Percentiles rank a stretch among this genome's conserved stretches.
These are phyloP conservation scores for Apocrypta bakeri DNA, from an alignment of 1,140 invertebrate genomes.

Conservation along the genomic window DNA sequence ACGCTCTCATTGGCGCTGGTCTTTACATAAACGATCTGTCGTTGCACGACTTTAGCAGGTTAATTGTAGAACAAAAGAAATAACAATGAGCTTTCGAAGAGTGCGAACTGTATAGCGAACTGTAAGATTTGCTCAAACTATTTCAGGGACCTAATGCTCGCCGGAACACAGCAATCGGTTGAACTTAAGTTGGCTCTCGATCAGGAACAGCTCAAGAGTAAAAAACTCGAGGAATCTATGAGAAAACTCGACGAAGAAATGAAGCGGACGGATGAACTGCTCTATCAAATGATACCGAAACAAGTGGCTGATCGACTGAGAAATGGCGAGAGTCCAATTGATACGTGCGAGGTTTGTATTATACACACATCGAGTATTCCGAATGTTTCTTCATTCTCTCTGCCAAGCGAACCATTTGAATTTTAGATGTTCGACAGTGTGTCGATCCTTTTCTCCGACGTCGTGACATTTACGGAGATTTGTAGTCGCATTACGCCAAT, in stretches of 20 bases:
- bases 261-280: conserved; percentile 93
- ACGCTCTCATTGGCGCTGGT: conserved; percentile 90
- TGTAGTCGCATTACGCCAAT: conserved; percentile 95
- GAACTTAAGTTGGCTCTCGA: conserved; percentile 96
- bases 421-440: conserved; percentile 94
- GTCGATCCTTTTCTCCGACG: conserved; percentile 96
- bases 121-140: conserved; percentile 16
- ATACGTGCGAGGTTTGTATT: conserved; percentile 92
- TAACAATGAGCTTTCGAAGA: no score
- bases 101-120: no score
- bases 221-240: conserved; percentile 97
- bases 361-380: neutral
- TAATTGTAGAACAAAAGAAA: neutral
- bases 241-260: conserved; percentile 95
- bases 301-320: conserved; percentile 94
- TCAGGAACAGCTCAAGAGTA: conserved; percentile 97
- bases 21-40: conserved; percentile 98
- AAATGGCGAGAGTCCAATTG: conserved; percentile 93
- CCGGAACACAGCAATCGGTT: conserved; percentile 97
- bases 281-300: conserved; percentile 99
- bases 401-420: neutral
- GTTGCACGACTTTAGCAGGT: conserved; percentile 98
- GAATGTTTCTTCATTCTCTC: neutral
- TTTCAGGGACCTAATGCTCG: conserved; percentile 92
- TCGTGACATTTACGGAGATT: conserved; percentile 97